Evolutionary conservation across 2,797 vertebrate genomes (phyloP).

Genomic region (Nasua narica): DNA sequence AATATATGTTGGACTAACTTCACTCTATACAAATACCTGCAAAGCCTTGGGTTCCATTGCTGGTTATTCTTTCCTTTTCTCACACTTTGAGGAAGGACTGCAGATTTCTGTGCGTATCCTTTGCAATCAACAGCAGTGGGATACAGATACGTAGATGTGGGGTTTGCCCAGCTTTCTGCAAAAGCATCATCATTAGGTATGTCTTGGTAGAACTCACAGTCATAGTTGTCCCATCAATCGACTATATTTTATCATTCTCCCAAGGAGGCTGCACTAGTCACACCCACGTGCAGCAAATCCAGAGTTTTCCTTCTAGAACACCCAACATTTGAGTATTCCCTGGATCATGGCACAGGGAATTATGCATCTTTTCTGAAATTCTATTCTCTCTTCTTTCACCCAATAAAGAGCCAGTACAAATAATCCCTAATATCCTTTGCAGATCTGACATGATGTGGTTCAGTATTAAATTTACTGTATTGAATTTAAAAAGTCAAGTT

Average conservation of each 20-base stretch:
- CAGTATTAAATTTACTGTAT: not conserved
- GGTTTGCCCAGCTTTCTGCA: not conserved
- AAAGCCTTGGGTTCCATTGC: not conserved
- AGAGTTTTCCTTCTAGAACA: not conserved
- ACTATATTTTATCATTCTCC: fast-evolving
- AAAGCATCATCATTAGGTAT: not conserved
- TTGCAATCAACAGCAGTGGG: not conserved
- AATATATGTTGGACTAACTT: not conserved
- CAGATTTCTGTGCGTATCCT: not conserved
- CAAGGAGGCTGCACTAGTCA: not conserved
- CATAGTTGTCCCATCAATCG: not conserved
- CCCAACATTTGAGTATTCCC: not conserved
- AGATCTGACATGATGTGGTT: not conserved
- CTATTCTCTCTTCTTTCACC: not conserved
- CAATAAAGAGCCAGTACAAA: not conserved
- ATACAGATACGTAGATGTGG: fast-evolving
- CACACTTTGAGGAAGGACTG: not conserved
- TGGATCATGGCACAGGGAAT: not conserved
- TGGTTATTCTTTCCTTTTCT: not conserved
- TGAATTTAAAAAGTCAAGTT: not conserved
- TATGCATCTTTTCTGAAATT: not conserved
- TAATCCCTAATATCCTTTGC: not conserved
- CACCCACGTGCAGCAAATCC: not conserved
- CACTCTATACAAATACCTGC: not conserved
- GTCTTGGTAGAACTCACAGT: not conserved